Base-by-base conservation (phyloP, 2,888 invertebrate species). In the Heliconius ismenius region DNA sequence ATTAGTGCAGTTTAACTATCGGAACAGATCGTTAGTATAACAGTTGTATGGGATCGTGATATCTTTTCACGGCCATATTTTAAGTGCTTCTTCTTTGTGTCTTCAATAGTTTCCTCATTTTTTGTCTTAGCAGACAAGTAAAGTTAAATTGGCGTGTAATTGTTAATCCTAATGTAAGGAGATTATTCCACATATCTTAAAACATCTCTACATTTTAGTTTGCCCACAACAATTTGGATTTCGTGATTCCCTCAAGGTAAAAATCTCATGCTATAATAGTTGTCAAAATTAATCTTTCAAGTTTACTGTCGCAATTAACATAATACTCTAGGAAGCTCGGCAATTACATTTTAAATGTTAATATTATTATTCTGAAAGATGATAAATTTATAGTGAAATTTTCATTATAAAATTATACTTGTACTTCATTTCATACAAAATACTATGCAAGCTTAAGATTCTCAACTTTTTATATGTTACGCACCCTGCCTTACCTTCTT, bases 61-160 rank as follows among this genome's bases (percentile, higher is more conserved):
- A 85, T 85, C 81, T 82, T 83, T 83, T 83, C 88, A 90, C 80
- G 90, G 89, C 81, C 90, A 83, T 82, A 79, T 79, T 82, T 85
- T 87, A 90, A 90, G 90, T 86, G 87, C 82, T 84, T 85, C 86
- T 85, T 84, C 84, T 83, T 84, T 80, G 80, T 76, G 72, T 79
- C 72, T 76, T 78, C 62, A 79, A 85, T 83, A 83, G 81, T 84
- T 89, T 89, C 87, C 89, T 81, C 74, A 81, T 83, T 81, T 83
- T 79, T 77, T 77, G 67, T 79, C 32, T 60, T 68, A 70, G 11
- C 69, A 77, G 54, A 67, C 69, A 79, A 69, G 76, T 74, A 72
- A 75, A 21, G 70, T 75, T 79, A 73, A 79, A 77, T 77, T 77
- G 69, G 75, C 73, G 68, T 67, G 54, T 76, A 72, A 76, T 73